Base-by-base conservation (phyloP, 2,888 invertebrate genomes). In the Parnassius apollo region DNA sequence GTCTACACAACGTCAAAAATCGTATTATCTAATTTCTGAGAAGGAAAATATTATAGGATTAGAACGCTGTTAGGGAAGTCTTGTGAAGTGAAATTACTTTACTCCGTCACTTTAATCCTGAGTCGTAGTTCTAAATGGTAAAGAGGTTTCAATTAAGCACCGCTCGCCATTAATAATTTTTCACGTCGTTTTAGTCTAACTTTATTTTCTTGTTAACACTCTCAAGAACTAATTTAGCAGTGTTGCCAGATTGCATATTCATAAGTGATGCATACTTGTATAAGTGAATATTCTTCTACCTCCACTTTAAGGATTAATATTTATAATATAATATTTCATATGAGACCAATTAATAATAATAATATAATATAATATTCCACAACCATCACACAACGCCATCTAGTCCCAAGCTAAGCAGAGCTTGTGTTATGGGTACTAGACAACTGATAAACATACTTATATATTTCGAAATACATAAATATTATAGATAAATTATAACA, bases 71-170 rank as follows among this genome's bases (percentile, higher is more conserved):
- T 58, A 53, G 45, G 13, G 57, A 49, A 22, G 18, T 57, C 62
- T 64, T 61, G 48, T 59, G 53, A 61, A 62, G 53, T 59, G 49
- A 63, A 62, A 61, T 62, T 59, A 56, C 63, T 64, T 65, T 61
- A 54, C 64, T 54, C 65, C 59, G 65, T 59, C 63, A 57, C 62
- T 67, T 67, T 67, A 68, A 65, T 68, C 66, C 65, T 56, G 66
- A 69, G 67, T 65, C 62, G 53, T 63, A 59, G 68, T 74, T 76
- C 71, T 72, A 65, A 65, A 70, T 70, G 72, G 75, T 71, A 71
- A 72, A 73, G 72, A 75, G 77, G 75, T 80, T 81, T 77, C 75
- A 78, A 81, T 82, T 78, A 80, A 76, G 65, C 59, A 64, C 65
- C 52, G 66, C 64, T 62, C 57, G 65, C 63, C 66, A 71, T 70